Base-by-base conservation (phyloP, 2,888 invertebrate species). In the Silvanus unidentatus region DNA sequence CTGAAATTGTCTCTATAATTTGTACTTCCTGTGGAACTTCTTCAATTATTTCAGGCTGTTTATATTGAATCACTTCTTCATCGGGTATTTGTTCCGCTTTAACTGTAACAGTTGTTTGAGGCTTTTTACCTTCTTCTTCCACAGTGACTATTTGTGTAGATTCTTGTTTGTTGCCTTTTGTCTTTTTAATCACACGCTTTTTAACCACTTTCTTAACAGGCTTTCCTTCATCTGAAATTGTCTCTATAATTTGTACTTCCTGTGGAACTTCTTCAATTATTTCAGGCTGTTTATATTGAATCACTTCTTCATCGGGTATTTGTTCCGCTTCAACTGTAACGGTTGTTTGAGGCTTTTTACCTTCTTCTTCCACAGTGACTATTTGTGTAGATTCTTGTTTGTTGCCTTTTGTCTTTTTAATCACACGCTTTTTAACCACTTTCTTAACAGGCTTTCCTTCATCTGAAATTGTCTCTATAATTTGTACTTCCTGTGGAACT, bases 121-220 rank as follows among this genome's bases (percentile, higher is more conserved):
- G 68, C 43, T 55, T 48, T 38, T 64, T 59, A 36, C 73, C 70
- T 46, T 72, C 71, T 52, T 72, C 72, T 53, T 74, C 71, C 30
- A 69, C 63, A 0, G 65, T 70, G 4, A 65, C 63, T 58, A 74
- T 73, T 72, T 77, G 69, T 28, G 69, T 66, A 0, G 60, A 54
- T 55, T 68, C 61, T 32, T 70, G 47, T 37, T 63, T 64, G 6
- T 57, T 59, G 2, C 63, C 69, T 15, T 63, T 62, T 11, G 67
- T 70, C 29, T 71, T 73, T 42, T 72, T 73, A 1, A 73, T 66
- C 42, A 72, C 70, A 1, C 71, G 67, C 48, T 70, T 74, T 38
- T 52, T 58, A 29, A 54, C 42, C 15, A 54, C 44, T 30, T 52
- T 51, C 40, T 55, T 55, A 39, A 47, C 54, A 6, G 45, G 43